Evolutionary conservation across 35 echinoderm and acorn worm species (phyloP), one percentile per base, ranked within the genome.

Genomic region (Stichopus chloronotus): DNA sequence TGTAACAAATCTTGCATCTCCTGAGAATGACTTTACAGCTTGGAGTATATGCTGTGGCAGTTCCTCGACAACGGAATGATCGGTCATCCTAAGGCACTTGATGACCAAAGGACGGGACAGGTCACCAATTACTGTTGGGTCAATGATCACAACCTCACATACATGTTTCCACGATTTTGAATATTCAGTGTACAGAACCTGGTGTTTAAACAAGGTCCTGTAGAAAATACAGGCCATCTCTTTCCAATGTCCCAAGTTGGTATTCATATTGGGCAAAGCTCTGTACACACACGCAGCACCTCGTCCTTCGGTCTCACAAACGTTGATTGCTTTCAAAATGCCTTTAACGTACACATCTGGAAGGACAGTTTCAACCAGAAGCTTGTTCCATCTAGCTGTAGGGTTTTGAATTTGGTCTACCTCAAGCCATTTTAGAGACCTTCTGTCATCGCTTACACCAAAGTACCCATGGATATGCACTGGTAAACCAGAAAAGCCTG

Each of bases 381-480:
- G 63, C 24, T 86, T 56, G 58, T 99, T 99, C 97, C 97, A 99
- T 59, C 78, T 72, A 13, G 97, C 95, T 43, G 82, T 87, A 5
- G 81, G 52, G 25, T 96, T 95, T 63, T 94, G 88, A 58, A 90
- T 90, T 68, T 81, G 94, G 92, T 99, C 97, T 19, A 22, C 55
- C 52, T 72, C 95, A 54, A 94, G 97, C 97, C 97, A 99, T 63
- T 99, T 95, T 17, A 99, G 81, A 12, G 92, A 84, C 24, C 95
- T 86, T 57, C 97, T 76, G 63, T 99, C 90, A 55, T 95, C 94
- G 21, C 93, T 92, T 9, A 99, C 83, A 59, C 97, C 95, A 89
- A 99, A 99, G 92, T 96, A 96, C 0, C 95, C 97, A 88, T 99
- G 95, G 6, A 99, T 78, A 87, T 99, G 97, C 23, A 99, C 94